Base-by-base conservation (phyloP, 2,888 invertebrate genomes). In the Neuroscelio doddi region DNA sequence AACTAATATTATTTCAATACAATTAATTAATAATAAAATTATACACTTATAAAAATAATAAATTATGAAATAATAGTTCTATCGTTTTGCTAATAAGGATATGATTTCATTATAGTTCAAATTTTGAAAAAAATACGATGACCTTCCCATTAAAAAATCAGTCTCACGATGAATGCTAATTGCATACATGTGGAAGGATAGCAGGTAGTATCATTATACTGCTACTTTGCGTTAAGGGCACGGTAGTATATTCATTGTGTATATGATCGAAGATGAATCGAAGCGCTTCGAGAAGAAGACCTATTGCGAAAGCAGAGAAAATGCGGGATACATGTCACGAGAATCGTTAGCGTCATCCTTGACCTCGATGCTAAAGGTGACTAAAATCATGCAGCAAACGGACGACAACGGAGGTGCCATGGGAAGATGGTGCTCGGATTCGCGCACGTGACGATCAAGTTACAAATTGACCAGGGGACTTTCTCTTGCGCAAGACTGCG, bases 221-320 rank as follows among this genome's bases (percentile, higher is more conserved):
- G 30, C 17, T 34, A 15, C 26, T 32, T 30, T 27, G 45, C 44
- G 57, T 56, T 66, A 62, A 66, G 57, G 66, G 66, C 66, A 61
- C 9, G 8, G 34, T 36, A 29, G 27, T 32, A 41, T 39, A 44
- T 39, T 34, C 42, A 57, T 61, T 61, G 45, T 62, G 45, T 39
- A 16, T 65, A 63, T 57, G 51, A 63, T 64, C 59, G 64, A 56
- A 52, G 68, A 56, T 68, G 62, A 56, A 65, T 68, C 59, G 56
- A 63, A 59, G 44, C 63, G 56, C 53, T 68, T n/a, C 27, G 32
- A 64, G 56, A 64, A 61, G 64, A 63, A 66, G 65, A 80, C 80
- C 80, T 80, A 80, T 80, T 80, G 74, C 77, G 76, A 77, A 80
- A 79, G 63, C 67, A 59, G 76, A 76, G 77, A 76, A 79, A 80